phyloP scores from a whole-genome alignment of 2,797 vertebrate species.

The Morus bassanus region DNA sequence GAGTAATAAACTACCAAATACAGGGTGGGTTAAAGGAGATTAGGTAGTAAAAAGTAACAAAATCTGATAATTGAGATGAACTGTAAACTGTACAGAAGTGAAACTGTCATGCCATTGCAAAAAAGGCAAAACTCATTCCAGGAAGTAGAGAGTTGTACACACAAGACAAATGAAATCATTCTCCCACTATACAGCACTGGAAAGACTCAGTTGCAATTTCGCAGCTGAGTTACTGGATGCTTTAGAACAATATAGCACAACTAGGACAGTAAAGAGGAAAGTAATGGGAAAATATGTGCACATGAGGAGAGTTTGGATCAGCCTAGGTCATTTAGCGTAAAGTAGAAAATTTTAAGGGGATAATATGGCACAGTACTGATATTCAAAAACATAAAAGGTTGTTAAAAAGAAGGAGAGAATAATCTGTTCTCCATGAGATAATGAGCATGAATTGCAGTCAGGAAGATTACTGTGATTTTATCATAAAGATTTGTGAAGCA shows the following conservation, averaged over 20 bases:
- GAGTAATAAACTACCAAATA: not conserved
- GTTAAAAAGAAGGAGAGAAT: not conserved
- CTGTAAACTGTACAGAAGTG: not conserved
- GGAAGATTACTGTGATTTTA: not conserved
- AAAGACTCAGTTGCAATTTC: not conserved
- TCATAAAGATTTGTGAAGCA: not conserved
- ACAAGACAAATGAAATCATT: not conserved
- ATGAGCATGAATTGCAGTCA: not conserved
- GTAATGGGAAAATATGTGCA: not conserved
- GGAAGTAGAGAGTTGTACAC: not conserved
- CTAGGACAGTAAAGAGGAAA: not conserved
- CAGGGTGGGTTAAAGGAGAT: not conserved
- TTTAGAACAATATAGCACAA: not conserved
- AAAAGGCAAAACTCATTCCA: not conserved
- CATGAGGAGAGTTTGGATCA: not conserved
- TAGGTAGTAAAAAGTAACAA: not conserved
- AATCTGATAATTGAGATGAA: not conserved
- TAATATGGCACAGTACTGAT: not conserved
- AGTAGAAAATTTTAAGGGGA: not conserved
- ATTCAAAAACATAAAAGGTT: not conserved
- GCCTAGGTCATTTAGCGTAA: not conserved
- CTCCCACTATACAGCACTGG: not conserved
- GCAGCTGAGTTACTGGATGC: not conserved
- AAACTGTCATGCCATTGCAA: not conserved
- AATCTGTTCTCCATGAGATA: not conserved